Evolutionary conservation across 2,113 vertebrate species (phyloP).

Genomic region (Ochotona princeps): DNA sequence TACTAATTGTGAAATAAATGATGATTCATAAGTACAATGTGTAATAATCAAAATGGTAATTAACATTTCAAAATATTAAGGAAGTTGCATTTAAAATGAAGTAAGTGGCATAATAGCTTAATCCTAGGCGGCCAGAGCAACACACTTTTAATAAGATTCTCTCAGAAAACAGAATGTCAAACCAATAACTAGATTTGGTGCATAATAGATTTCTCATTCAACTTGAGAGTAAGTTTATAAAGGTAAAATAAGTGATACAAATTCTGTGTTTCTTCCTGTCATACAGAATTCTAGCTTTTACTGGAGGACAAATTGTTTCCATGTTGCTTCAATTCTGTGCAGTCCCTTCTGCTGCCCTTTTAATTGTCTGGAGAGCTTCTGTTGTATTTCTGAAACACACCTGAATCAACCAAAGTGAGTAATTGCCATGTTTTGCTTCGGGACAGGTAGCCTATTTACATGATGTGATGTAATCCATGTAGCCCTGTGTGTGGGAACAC

Average conservation of each 20-base stretch:
- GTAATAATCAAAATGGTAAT: not conserved
- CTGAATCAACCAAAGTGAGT: not conserved
- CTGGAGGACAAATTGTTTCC: not conserved
- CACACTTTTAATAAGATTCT: not conserved
- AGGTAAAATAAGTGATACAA: not conserved
- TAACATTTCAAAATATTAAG: not conserved
- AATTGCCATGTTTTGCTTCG: not conserved
- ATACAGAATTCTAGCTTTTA: not conserved
- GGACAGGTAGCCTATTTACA: not conserved
- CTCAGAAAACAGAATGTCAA: not conserved
- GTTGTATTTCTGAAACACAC: not conserved
- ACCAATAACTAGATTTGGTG: not conserved
- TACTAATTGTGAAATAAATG: not conserved
- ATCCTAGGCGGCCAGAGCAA: not conserved
- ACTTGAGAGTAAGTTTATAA: not conserved
- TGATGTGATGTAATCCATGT: not conserved
- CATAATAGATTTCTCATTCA: not conserved
- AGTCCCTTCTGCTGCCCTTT: not conserved
- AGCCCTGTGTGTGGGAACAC: not conserved
- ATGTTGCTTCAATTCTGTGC: not conserved
- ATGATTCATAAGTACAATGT: not conserved
- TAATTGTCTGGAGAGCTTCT: not conserved
- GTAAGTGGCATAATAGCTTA: not conserved
- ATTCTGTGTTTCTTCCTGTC: not conserved
- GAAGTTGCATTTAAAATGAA: not conserved